Evolutionary conservation across 92 coral and sea anemone genomes (phyloP), one percentile per base, ranked within the genome.

Genomic region (Palythoa heliodiscus): DNA sequence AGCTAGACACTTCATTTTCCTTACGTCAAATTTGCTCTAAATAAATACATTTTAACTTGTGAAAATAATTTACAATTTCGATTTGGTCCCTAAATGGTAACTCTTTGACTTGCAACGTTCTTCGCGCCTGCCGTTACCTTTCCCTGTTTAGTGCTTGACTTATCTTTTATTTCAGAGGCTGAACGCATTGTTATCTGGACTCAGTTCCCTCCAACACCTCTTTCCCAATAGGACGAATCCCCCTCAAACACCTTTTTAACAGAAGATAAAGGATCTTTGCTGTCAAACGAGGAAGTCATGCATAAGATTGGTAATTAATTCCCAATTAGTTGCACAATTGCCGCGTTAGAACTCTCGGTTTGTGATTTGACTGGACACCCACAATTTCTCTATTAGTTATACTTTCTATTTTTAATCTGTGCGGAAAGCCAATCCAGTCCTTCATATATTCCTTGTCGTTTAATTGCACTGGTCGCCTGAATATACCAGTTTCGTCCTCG

Each of bases 401-500:
- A 54, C 55, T 88, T 93, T 61, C 89, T 86, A 14, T 88, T 88
- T 60, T 88, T 92, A 52, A 96, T 94, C 87, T 96, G 98, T 64
- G 92, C 89, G 7, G 98, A 93, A 24, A 96, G 91, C 98, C 98
- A 94, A 60, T 96, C 98, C 12, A 96, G 86, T 6, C 99, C 99
- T 73, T 97, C 99, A 84, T 93, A 97, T 66, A 97, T 91, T 15
- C 99, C 99, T 60, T 95, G 95, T 38, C 97, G 96, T 84, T 97
- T 97, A 70, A 93, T 61, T 37, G 99, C 99, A 67, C 99, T 92
- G 2, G 99, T 97, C 6, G 95, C 93, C 82, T 97, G 99, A 71
- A 97, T 94, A 16, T 72, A 95, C 99, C 99, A 97, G 25, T 87
- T 95, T 14, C 99, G 86, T 39, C 98, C 95, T 64, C 98, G 82